These are phyloP conservation scores for Lamellibrachia satsuma DNA, from an alignment of 2,888 invertebrate genomes.

Conservation along the genomic window DNA sequence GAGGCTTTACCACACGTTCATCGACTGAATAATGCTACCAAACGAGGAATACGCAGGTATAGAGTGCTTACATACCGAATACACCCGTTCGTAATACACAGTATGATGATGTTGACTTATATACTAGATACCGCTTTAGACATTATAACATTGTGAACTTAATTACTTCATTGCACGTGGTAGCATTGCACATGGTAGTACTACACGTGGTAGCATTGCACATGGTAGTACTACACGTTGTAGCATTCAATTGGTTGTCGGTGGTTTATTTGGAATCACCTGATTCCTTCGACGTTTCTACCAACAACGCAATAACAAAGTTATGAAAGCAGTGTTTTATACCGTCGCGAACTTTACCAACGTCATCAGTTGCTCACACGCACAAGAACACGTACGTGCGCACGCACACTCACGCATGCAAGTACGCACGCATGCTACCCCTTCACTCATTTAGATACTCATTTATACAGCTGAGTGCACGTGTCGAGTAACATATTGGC, in stretches of 20 bases:
- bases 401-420: too few species aligned
- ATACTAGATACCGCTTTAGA: background rate
- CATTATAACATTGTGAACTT: background rate
- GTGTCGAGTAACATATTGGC: too few species aligned
- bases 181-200: too few species aligned
- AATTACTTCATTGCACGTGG: background rate
- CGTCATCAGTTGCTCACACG: too few species aligned
- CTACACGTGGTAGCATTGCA: background rate
- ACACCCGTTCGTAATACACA: background rate
- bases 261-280: background rate
- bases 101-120: background rate
- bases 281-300: background rate
- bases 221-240: too few species aligned
- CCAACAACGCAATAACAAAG: background rate
- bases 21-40: background rate
- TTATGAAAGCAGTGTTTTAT: too few species aligned
- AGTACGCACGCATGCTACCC: too few species aligned
- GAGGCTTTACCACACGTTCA: background rate
- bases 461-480: too few species aligned
- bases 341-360: too few species aligned
- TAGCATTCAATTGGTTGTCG: background rate
- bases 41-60: background rate
- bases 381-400: too few species aligned
- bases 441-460: too few species aligned
- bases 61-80: background rate